Conservation (phyloP, 1,140 invertebrate species). For the Acromyrmex charruanus region DNA sequence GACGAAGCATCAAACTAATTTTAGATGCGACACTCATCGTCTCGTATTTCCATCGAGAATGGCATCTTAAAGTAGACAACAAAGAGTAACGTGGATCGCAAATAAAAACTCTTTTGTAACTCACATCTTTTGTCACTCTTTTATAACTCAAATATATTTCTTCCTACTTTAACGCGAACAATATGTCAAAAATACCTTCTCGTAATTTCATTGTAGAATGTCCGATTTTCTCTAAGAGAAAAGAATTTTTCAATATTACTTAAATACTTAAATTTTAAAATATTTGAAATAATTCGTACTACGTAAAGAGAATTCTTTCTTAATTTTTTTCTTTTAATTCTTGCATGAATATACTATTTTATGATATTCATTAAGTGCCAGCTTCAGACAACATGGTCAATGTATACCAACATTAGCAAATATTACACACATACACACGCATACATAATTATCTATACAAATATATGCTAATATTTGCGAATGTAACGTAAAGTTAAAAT, state of each 20-base stretch:
- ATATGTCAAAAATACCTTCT: background rate
- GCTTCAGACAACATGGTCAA: too few species aligned
- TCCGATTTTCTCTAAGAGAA: background rate
- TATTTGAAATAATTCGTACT: too few species aligned
- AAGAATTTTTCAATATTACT: background rate
- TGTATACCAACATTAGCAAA: too few species aligned
- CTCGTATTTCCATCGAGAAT: constrained; percentile 18
- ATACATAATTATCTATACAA: too few species aligned
- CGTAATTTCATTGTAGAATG: background rate
- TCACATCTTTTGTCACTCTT: background rate
- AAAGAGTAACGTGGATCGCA: constrained; percentile 16
- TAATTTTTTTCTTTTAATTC: background rate
- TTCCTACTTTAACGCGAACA: background rate
- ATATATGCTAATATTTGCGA: too few species aligned
- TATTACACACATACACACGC: too few species aligned
- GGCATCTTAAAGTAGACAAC: background rate
- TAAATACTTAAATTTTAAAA: background rate
- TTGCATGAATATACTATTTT: background rate
- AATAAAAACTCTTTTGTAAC: background rate
- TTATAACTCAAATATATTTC: background rate
- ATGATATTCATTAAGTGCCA: background rate
- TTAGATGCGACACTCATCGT: constrained; percentile 17
- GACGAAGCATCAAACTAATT: background rate
- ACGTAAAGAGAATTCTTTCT: background rate
- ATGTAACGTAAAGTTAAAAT: too few species aligned